Conservation (phyloP, 2,888 invertebrate species). For the Drosophila kanekoi region DNA sequence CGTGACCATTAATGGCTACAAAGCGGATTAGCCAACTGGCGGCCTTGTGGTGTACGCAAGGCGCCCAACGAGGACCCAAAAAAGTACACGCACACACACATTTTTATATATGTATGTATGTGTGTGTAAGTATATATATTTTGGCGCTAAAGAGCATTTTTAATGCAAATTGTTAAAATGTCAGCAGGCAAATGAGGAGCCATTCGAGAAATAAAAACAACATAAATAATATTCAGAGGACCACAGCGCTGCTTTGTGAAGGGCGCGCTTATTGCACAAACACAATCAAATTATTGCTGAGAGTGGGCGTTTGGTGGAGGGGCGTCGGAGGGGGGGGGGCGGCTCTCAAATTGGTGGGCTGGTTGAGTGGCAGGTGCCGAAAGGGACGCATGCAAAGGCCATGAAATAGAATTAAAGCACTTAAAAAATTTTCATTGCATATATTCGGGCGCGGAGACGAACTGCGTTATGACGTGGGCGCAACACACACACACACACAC, state of each 20-base stretch:
- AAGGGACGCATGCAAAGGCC: constrained; percentile 41
- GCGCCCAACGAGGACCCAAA: constrained; percentile 1
- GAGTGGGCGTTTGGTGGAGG: neutral
- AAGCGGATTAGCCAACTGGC: constrained; percentile 63
- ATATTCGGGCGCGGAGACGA: constrained; percentile 35
- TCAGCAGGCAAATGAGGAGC: constrained; percentile 16
- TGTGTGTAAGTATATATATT: neutral
- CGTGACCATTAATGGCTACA: constrained; percentile 57
- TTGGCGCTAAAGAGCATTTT: constrained; percentile 57
- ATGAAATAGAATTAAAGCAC: constrained; percentile 74
- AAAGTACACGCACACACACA: constrained; percentile 4
- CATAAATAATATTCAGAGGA: constrained; percentile 52
- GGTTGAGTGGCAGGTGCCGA: no score
- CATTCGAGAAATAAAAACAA: constrained; percentile 11
- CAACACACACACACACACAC: constrained; percentile 6
- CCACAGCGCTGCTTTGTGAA: constrained; percentile 32
- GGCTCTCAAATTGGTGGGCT: no score
- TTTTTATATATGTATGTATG: neutral
- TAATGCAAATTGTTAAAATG: constrained; percentile 58
- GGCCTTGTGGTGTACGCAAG: constrained; percentile 35
- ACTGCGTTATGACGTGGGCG: constrained; percentile 41
- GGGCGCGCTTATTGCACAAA: constrained; percentile 52
- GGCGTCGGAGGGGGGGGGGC: neutral
- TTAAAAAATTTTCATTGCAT: constrained; percentile 70
- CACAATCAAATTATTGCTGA: constrained; percentile 63